Percentiles rank a stretch among this genome's conserved stretches.
Evolutionary conservation across 2,797 vertebrate species (phyloP).

Genomic region (Helostoma temminkii): DNA sequence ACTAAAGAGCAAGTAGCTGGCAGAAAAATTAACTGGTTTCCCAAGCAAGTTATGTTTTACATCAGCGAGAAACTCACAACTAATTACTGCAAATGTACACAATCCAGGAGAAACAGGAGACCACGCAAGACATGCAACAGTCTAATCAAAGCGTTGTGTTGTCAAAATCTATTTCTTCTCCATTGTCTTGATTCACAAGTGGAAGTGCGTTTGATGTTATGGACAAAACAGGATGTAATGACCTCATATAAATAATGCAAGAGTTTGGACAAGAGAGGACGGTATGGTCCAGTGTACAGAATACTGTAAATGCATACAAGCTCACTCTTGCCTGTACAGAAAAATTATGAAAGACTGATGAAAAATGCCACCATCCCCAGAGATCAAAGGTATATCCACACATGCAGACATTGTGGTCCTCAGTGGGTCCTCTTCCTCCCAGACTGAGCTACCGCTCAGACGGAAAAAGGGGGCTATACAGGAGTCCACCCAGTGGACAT

Average conservation of each 20-base stretch:
- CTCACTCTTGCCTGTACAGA: constrained; percentile 16
- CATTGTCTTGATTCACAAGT: constrained; percentile 68
- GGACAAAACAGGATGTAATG: constrained; percentile 79
- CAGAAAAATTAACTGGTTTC: constrained; percentile 52
- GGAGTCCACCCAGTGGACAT: constrained; percentile 72
- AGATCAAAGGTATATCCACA: constrained; percentile 63
- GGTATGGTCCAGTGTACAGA: background rate
- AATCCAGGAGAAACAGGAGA: constrained; percentile 44
- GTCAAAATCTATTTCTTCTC: constrained; percentile 77
- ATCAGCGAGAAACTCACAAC: constrained; percentile 45
- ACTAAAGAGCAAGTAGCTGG: constrained; percentile 5
- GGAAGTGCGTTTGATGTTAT: constrained; percentile 75
- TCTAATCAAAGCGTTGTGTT: constrained; percentile 69
- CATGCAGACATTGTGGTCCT: constrained; percentile 35
- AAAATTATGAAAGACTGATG: background rate
- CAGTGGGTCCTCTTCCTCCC: constrained; percentile 72
- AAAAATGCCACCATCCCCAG: constrained; percentile 31
- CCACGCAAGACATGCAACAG: constrained; percentile 14
- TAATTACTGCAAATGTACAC: constrained; percentile 55
- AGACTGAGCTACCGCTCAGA: constrained; percentile 75
- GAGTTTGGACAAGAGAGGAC: constrained; percentile 26
- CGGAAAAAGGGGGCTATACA: constrained; percentile 68
- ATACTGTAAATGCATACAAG: background rate
- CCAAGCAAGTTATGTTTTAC: constrained; percentile 3
- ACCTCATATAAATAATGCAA: constrained; percentile 58